These are phyloP conservation scores for Diadophis punctatus DNA, from an alignment of 2,113 vertebrate genomes.

Conservation along the genomic window DNA sequence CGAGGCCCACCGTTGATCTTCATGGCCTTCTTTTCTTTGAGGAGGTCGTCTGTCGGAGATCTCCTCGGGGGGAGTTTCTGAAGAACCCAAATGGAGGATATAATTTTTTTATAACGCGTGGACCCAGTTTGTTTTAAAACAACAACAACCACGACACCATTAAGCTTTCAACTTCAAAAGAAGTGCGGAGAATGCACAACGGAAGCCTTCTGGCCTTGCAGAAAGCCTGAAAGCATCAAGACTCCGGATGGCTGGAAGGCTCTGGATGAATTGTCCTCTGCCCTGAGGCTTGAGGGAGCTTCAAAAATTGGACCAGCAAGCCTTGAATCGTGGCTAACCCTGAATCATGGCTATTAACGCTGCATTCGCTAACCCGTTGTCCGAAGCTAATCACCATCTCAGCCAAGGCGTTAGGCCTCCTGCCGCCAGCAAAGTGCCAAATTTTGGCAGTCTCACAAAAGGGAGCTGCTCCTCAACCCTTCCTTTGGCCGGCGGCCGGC, in stretches of 20 bases:
- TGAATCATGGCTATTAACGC: slow-evolving; percentile 17
- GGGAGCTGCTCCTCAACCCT: not conserved
- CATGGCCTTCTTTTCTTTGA: too few species aligned
- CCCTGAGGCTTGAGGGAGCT: not conserved
- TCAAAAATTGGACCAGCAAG: slow-evolving; percentile 2
- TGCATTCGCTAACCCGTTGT: slow-evolving; percentile 40
- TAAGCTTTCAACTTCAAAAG: not conserved
- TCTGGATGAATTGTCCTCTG: too few species aligned
- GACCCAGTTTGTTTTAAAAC: too few species aligned
- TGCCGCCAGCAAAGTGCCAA: not conserved
- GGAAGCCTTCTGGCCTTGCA: not conserved
- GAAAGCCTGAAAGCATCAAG: slow-evolving; percentile 34
- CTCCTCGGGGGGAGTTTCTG: too few species aligned
- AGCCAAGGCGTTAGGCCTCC: not conserved
- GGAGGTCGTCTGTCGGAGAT: too few species aligned
- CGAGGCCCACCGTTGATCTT: too few species aligned
- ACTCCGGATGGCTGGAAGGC: not conserved
- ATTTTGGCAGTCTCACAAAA: not conserved
- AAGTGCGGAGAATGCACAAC: not conserved
- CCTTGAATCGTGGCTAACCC: not conserved
- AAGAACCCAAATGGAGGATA: too few species aligned
- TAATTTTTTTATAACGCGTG: too few species aligned
- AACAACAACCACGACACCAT: too few species aligned
- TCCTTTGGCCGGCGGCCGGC: not conserved
- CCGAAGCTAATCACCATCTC: not conserved